Percentiles rank a stretch among this genome's conserved stretches.
These are phyloP conservation scores for Anaspis maculata DNA, from an alignment of 2,888 invertebrate genomes.

Conservation along the genomic window DNA sequence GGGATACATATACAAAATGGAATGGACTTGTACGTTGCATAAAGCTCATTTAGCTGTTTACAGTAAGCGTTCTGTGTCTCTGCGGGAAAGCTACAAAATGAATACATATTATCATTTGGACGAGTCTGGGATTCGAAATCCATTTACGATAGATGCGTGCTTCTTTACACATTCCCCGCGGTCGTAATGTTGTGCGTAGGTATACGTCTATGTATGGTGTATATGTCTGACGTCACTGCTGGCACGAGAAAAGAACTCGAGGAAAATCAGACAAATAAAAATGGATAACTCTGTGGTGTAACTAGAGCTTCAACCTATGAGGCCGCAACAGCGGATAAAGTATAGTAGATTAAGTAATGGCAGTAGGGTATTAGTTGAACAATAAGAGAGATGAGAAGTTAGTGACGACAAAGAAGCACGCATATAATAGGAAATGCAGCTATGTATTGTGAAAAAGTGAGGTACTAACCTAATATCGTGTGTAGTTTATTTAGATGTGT, in stretches of 20 bases:
- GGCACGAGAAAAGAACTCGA: too few relatives aligned
- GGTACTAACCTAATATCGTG: conserved; percentile 20
- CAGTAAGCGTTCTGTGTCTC: conserved; percentile 17
- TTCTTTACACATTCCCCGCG: conserved; percentile 16
- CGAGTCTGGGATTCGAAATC: conserved; percentile 14
- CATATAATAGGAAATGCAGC: conserved; percentile 17
- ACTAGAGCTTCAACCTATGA: too few relatives aligned
- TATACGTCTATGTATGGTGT: too few relatives aligned
- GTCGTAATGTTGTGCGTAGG: not conserved
- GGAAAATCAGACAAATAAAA: too few relatives aligned
- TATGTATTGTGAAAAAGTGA: conserved; percentile 26
- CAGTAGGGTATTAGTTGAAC: too few relatives aligned
- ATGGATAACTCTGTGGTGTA: too few relatives aligned
- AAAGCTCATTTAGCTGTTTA: conserved; percentile 18
- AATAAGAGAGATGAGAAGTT: too few relatives aligned
- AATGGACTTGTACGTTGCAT: conserved; percentile 13
- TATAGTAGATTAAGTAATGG: too few relatives aligned
- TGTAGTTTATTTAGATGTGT: conserved; percentile 18
- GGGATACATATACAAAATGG: conserved; percentile 14
- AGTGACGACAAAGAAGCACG: conserved; percentile 28
- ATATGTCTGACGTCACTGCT: too few relatives aligned
- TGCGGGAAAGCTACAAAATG: conserved; percentile 18
- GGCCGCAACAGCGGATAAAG: too few relatives aligned
- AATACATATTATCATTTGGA: conserved; percentile 15
- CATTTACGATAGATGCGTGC: conserved; percentile 18